Conservation (phyloP, 2,113 vertebrate genomes). For the Osmerus mordax region DNA sequence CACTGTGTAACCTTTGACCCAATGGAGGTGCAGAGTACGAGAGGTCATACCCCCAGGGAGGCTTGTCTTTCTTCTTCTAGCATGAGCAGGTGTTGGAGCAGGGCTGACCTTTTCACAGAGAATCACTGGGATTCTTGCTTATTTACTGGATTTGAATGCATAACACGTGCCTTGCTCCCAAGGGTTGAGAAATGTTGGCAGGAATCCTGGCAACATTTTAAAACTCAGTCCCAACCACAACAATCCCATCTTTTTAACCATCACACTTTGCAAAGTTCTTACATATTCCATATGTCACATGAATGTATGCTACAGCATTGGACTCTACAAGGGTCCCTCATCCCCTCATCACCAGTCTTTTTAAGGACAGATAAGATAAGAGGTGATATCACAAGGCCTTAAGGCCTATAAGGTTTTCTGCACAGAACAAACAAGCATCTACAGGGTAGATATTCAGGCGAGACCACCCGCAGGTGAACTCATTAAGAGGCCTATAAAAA, state of each 20-base stretch:
- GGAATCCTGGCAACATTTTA: neutral
- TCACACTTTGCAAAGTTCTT: neutral
- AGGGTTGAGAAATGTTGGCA: constrained; percentile 1
- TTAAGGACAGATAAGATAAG: constrained; percentile 10
- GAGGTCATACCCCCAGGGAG: constrained; percentile 25
- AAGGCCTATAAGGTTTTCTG: neutral
- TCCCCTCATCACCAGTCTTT: neutral
- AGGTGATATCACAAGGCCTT: constrained; percentile 34
- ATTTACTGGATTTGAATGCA: constrained; percentile 30
- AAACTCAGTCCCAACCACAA: too few relatives aligned
- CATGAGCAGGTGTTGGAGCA: constrained; percentile 46
- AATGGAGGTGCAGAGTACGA: constrained; percentile 32
- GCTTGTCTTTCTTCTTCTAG: constrained; percentile 25
- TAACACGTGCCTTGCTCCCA: constrained; percentile 41
- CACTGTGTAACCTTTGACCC: constrained; percentile 36
- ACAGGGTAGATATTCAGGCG: constrained; percentile 26
- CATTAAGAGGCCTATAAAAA: constrained; percentile 55
- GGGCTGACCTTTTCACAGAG: constrained; percentile 19
- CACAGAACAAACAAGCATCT: constrained; percentile 22
- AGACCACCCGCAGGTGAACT: constrained; percentile 45
- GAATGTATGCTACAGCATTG: neutral
- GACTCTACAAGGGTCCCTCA: neutral
- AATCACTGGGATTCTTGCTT: constrained; percentile 20
- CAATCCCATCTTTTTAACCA: neutral
- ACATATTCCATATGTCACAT: neutral